Base-by-base conservation (phyloP, 1,140 invertebrate species). In the Andrena cerasifolii region DNA sequence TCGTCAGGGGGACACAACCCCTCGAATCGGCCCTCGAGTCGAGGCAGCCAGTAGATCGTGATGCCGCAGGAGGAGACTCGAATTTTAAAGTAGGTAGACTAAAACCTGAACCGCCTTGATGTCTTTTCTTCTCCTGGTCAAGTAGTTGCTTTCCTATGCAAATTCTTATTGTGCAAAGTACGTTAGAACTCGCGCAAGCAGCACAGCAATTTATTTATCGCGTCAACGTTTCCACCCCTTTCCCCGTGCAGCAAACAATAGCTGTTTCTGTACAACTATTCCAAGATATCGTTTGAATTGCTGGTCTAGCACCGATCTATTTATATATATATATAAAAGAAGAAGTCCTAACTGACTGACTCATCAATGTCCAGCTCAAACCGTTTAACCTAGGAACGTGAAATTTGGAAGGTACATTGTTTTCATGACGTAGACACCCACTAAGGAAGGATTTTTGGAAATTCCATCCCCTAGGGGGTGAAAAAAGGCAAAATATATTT, bases 1-100 rank as follows among this genome's bases (percentile, higher is more conserved):
- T 73, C 73, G 72, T 76, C 80, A 81, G 79, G 79, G 80, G 78
- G 82, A 82, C 82, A 86, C 87, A 83, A 83, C 81, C 87, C 86
- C 86, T 87, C 86, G 80, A 82, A 87, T 81, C 79, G 71, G 61
- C 73, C 61, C 79, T 71, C 68, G 59, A 81, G 59, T 66, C 74
- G 74, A 54, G 80, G 82, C 61, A 81, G 67, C 56, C 43, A 73
- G 75, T 66, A 78, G 70, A 80, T 83, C 51, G 73, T 63, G 81
- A 77, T 79, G 63, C 68, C 63, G 51, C 49, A 56, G 56, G 54
- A 70, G 73, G 66, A 70, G 70, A 61, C 65, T 56, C 65, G 66
- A 78, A 83, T 83, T 83, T 85, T 83, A 83, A 85, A 83, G 75
- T 70, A 67, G 75, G 53, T 56, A 83, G 53, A 63, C 67, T 47